Evolutionary conservation across 2,888 invertebrate genomes (phyloP).

Genomic region (Scaptomyza parva): DNA sequence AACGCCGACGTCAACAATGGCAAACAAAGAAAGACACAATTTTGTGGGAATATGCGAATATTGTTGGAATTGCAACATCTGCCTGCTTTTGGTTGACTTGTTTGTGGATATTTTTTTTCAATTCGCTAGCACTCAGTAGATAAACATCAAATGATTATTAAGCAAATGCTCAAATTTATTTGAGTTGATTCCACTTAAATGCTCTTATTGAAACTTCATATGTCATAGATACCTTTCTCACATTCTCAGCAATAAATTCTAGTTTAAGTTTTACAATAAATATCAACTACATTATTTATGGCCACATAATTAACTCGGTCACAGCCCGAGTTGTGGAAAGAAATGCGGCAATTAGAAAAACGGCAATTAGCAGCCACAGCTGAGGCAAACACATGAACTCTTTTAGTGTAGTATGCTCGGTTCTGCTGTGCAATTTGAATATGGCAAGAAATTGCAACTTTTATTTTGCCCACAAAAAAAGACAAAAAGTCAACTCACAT

Average conservation of each 20-base stretch:
- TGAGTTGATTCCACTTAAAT: neutral
- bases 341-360: constrained; percentile 14
- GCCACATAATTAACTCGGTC: constrained; percentile 1
- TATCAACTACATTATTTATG: constrained; percentile 21
- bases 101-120: neutral
- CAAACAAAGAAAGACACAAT: constrained; percentile 11
- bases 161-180: no score
- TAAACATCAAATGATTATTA: constrained; percentile 3
- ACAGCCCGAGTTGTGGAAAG: neutral
- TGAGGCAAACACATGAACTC: constrained; percentile 5
- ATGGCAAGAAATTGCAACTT: constrained; percentile 28
- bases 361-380: constrained; percentile 33
- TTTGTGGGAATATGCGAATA: constrained; percentile 5
- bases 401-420: neutral
- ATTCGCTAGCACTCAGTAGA: neutral
- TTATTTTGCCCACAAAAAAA: constrained; percentile 5
- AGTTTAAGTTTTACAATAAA: constrained; percentile 1
- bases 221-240: neutral
- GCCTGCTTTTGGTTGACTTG: constrained; percentile 2
- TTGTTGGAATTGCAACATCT: constrained; percentile 20
- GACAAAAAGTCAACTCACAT: constrained; percentile 1
- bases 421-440: constrained; percentile 38
- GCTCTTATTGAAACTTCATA: neutral
- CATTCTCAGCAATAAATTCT: constrained; percentile 1
- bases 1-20: neutral